Evolutionary conservation across 2,113 vertebrate species (phyloP).

Genomic region (Picathartes gymnocephalus): DNA sequence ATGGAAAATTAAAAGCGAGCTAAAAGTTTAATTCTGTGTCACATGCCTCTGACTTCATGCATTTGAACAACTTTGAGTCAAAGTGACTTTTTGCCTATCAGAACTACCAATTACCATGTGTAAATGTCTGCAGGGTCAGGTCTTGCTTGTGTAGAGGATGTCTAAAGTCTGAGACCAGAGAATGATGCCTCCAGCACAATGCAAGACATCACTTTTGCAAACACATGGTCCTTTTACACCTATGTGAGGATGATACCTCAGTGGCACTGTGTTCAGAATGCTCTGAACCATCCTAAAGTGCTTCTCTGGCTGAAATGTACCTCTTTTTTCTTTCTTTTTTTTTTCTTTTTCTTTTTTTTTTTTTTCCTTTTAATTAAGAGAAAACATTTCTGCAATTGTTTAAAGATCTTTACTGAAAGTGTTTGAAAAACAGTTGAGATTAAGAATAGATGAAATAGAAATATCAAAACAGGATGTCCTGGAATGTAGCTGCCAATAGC

Average conservation of each 20-base stretch:
- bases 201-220: not conserved
- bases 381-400: not conserved
- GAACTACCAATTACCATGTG: not conserved
- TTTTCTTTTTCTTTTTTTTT: rapidly evolving
- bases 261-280: not conserved
- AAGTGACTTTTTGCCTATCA: not conserved
- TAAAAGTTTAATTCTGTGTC: not conserved
- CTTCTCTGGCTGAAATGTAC: not conserved
- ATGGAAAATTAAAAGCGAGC: not conserved
- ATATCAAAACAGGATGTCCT: slow-evolving; percentile 6
- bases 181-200: not conserved
- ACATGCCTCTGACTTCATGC: not conserved
- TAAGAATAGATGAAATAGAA: not conserved
- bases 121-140: not conserved
- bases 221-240: not conserved
- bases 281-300: not conserved
- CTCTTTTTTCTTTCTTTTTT: rapidly evolving
- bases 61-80: not conserved
- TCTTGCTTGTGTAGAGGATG: not conserved
- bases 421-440: not conserved
- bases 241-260: not conserved
- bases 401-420: not conserved
- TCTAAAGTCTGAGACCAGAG: not conserved
- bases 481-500: not conserved
- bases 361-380: not conserved